A percentile compares a stretch with the other conserved stretches of the same genome.
phyloP scores from a whole-genome alignment of 2,888 invertebrate genomes.

The Stenodema calcarata region DNA sequence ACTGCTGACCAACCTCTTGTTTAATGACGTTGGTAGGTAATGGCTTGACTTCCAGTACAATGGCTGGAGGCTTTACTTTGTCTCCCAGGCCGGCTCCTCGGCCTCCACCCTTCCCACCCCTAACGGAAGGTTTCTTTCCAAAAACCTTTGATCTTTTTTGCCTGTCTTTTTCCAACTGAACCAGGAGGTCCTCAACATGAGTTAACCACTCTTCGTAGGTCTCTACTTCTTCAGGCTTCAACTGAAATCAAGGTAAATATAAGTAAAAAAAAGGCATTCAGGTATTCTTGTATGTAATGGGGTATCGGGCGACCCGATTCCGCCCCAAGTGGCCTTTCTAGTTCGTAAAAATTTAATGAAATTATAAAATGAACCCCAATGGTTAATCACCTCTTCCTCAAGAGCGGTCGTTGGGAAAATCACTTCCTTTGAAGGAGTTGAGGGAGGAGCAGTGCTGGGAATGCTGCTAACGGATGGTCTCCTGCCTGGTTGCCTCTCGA shows the following conservation, averaged over 20 bases:
- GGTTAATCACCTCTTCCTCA: slow-evolving; percentile 10
- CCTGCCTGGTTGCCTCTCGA: slow-evolving; percentile 67
- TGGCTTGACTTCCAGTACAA: background rate
- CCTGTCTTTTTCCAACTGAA: slow-evolving; percentile 30
- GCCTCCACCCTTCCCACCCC: slow-evolving; percentile 19
- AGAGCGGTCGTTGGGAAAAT: slow-evolving; percentile 1
- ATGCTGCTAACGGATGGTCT: background rate
- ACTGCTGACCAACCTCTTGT: background rate
- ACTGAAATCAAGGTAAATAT: background rate
- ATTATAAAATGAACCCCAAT: too few relatives aligned
- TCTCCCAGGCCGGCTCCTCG: slow-evolving; percentile 16
- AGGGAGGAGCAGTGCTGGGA: background rate
- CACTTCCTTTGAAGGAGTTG: background rate
- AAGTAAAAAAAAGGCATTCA: too few relatives aligned
- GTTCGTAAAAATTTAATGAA: too few relatives aligned
- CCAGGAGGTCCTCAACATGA: slow-evolving; percentile 20
- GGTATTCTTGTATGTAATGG: too few relatives aligned
- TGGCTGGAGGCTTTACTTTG: background rate
- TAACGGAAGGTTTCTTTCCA: background rate
- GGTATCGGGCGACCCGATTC: too few relatives aligned
- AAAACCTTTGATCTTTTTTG: background rate
- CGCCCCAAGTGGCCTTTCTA: too few relatives aligned
- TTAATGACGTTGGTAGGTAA: background rate
- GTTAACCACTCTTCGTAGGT: slow-evolving; percentile 25
- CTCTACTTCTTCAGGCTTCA: slow-evolving; percentile 27